Evolutionary conservation across 2,797 vertebrate genomes (phyloP), one percentile per base, ranked within the genome.

Genomic region (Amazona finschi): DNA sequence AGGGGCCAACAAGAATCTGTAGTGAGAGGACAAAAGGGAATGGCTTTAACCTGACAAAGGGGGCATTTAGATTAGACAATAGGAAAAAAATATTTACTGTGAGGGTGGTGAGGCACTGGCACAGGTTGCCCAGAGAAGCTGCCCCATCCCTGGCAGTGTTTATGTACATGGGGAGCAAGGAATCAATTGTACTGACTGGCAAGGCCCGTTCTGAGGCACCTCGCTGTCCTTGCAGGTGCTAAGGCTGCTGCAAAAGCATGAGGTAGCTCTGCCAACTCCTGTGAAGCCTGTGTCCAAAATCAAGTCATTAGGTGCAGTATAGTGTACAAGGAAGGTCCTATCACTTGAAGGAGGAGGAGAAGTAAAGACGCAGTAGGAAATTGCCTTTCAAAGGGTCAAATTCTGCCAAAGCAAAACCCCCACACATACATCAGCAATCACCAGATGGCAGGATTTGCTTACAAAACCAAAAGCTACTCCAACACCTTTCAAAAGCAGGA

Each of bases 371-470:
- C 25, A n/a, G 46, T 2, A 50, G 52, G 50, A 84, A 82, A 92
- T 47, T 43, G 30, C 14, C 39, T 70, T 81, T 50, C 28, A 28
- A 67, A 82, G 52, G 71, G 49, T 30, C 77, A 64, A 87, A 58
- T 41, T 76, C 24, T 14, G 5, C 7, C 28, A 47, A 33, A 66
- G 15, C 28, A 44, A 15, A 31, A 78, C 13, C 39, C 52, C 80
- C 90, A 27, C 4, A 6, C 1, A 1, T 11, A 31, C 30, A n/a
- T 3, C 36, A 67, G 47, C 64, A 39, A 88, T 91, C 85, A 86
- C 43, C 87, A 90, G 89, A 44, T 61, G 66, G 76, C 88, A 95
- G 74, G 69, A 70, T 64, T 87, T 62, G 57, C 66, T 90, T 64
- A 3, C 46, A 39, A 8, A 91, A 66, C 38, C 13, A 25, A 84